Conservation (phyloP, 1,140 invertebrate species). For the Monomorium pharaonis region DNA sequence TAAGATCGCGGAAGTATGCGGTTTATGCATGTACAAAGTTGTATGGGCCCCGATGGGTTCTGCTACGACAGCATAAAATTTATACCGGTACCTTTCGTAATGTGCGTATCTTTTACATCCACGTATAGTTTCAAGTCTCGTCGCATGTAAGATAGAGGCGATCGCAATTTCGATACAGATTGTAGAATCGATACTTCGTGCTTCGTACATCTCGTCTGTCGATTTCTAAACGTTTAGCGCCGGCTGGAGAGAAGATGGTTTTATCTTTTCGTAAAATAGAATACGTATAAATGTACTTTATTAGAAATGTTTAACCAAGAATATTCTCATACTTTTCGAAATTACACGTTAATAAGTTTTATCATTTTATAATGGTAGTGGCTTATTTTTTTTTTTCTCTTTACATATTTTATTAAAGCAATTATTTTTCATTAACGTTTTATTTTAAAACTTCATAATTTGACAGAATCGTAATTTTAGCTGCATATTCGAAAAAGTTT, state of each 20-base stretch:
- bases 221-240: constrained; percentile 23
- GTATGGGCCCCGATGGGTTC: constrained; percentile 48
- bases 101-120: constrained; percentile 65
- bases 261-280: constrained; percentile 15
- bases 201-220: constrained; percentile 13
- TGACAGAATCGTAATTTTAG: not conserved
- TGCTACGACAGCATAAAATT: constrained; percentile 69
- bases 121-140: constrained; percentile 30
- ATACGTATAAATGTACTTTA: not conserved
- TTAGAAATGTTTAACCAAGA: too few relatives aligned
- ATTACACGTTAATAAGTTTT: not conserved
- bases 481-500: not conserved
- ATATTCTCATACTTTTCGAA: not conserved
- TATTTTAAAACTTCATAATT: not conserved
- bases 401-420: not conserved
- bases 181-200: constrained; percentile 47
- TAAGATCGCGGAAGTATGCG: constrained; percentile 54
- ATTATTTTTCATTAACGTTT: not conserved
- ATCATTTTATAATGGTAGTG: not conserved
- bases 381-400: not conserved
- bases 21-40: constrained; percentile 63
- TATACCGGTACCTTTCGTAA: constrained; percentile 60
- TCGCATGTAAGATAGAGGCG: constrained; percentile 38
- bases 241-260: not conserved
- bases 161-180: constrained; percentile 64